These are phyloP conservation scores for Chiloscyllium plagiosum DNA, from an alignment of 2,113 vertebrate genomes.

Conservation along the genomic window DNA sequence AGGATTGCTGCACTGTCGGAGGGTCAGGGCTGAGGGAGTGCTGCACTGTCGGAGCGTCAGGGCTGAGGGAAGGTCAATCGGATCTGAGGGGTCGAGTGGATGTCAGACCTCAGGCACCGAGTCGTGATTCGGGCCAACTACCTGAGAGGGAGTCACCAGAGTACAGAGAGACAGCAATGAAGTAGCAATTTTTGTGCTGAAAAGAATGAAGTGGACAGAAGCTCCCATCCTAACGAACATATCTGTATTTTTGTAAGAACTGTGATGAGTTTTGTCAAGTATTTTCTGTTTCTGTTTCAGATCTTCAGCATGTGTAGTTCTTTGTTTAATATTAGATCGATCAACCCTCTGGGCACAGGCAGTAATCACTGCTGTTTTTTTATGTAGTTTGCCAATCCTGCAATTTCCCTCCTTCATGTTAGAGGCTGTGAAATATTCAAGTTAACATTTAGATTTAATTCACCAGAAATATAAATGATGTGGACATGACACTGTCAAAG, in stretches of 20 bases:
- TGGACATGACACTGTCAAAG: not conserved
- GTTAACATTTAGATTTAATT: not conserved
- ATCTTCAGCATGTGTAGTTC: too few relatives aligned
- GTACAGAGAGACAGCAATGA: not conserved
- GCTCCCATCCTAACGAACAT: not conserved
- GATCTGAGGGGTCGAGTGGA: not conserved
- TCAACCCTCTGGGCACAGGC: too few relatives aligned
- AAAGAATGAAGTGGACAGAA: not conserved
- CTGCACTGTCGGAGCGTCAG: too few relatives aligned
- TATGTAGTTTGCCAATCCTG: not conserved
- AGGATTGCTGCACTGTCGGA: too few relatives aligned
- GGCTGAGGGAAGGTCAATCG: too few relatives aligned
- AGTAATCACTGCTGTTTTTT: not conserved
- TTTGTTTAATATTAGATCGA: too few relatives aligned
- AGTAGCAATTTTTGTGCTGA: not conserved
- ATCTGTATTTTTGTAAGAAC: not conserved
- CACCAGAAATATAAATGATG: not conserved
- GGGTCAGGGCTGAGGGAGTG: too few relatives aligned
- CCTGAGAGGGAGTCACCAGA: not conserved
- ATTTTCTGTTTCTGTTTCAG: too few relatives aligned
- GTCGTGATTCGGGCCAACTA: not conserved
- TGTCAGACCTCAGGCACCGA: not conserved
- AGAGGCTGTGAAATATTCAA: not conserved
- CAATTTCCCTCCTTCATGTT: not conserved
- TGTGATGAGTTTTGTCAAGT: not conserved